Evolutionary conservation across 2,113 vertebrate species (phyloP).

Genomic region (Malurus elegans): DNA sequence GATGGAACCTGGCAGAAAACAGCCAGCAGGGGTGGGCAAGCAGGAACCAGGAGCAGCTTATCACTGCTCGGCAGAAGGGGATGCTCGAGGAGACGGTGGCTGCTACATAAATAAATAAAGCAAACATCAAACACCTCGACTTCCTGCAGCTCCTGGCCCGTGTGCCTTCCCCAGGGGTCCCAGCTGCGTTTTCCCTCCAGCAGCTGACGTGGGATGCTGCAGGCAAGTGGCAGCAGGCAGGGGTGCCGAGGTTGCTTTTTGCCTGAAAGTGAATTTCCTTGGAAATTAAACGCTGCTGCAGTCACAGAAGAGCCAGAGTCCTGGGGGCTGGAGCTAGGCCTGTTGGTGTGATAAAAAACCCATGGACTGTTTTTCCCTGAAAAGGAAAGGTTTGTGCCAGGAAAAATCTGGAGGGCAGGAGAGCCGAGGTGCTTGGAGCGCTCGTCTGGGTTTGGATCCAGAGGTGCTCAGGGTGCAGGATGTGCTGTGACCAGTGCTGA

Average conservation of each 20-base stretch:
- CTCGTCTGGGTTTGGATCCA: neutral
- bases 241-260: neutral
- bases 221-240: neutral
- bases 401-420: neutral
- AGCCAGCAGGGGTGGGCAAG: neutral
- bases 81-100: neutral
- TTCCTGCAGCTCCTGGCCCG: neutral
- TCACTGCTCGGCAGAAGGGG: neutral
- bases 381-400: neutral
- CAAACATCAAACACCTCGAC: slow-evolving; percentile 32
- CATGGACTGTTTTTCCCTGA: neutral
- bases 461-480: neutral
- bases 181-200: neutral
- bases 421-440: rapidly evolving
- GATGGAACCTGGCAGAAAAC: neutral
- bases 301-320: neutral
- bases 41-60: neutral
- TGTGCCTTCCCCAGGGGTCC: neutral
- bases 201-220: neutral
- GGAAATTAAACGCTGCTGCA: neutral
- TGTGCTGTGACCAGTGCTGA: rapidly evolving
- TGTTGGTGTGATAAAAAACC: neutral
- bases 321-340: neutral
- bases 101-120: slow-evolving; percentile 36
- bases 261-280: neutral